Percentiles rank a stretch among this genome's conserved stretches.
These are phyloP conservation scores for Burhinus oedicnemus DNA, from an alignment of 2,113 vertebrate genomes.

Conservation along the genomic window DNA sequence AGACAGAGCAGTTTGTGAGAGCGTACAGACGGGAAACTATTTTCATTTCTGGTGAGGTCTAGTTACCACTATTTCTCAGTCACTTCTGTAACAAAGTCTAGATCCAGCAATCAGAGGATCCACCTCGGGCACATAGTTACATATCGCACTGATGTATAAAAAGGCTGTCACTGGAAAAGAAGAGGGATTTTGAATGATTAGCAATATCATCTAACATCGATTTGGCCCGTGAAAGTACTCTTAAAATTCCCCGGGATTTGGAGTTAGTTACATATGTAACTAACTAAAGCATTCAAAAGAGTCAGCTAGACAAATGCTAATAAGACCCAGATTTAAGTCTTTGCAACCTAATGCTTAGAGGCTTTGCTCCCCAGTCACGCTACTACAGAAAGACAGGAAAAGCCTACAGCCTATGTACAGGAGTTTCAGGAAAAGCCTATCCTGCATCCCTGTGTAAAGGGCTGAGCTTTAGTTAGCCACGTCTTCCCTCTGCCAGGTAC, in stretches of 20 bases:
- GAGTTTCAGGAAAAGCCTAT: background rate
- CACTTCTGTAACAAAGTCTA: background rate
- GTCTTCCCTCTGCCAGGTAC: no score
- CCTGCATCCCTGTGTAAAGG: no score
- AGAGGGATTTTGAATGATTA: background rate
- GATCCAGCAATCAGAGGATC: background rate
- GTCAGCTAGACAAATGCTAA: background rate
- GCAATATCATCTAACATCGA: background rate
- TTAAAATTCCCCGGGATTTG: background rate
- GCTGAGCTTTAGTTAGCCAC: background rate
- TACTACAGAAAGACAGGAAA: background rate
- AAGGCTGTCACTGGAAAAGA: background rate
- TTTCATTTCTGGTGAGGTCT: background rate
- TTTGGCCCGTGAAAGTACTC: background rate
- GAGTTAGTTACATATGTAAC: background rate
- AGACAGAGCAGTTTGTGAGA: background rate
- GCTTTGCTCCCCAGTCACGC: background rate
- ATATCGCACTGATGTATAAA: background rate
- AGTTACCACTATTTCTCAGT: background rate
- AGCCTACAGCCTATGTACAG: no score
- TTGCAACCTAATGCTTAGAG: background rate
- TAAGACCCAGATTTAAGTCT: background rate
- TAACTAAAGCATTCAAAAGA: background rate
- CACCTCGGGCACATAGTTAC: background rate
- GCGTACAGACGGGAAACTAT: accelerated